phyloP scores from a whole-genome alignment of 2,797 vertebrate genomes.

The Cottoperca gobio region DNA sequence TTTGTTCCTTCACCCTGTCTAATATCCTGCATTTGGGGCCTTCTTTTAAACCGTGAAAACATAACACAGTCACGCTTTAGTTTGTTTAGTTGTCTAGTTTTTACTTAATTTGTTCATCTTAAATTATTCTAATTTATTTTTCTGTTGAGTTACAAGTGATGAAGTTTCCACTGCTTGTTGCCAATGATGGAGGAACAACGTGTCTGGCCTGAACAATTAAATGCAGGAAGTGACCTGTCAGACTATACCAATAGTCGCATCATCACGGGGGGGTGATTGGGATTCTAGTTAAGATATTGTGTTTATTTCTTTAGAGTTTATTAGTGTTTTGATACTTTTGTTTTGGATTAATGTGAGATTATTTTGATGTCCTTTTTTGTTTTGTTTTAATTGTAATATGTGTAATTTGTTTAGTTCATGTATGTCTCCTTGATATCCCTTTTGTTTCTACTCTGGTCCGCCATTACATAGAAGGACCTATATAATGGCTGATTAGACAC shows the following conservation, averaged over 20 bases:
- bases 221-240: background rate
- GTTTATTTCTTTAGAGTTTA: background rate
- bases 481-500: no score
- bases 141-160: background rate
- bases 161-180: background rate
- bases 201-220: background rate
- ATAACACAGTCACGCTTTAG: background rate
- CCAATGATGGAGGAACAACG: no score
- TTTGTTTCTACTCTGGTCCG: background rate
- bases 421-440: background rate
- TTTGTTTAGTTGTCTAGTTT: background rate
- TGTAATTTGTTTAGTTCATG: background rate
- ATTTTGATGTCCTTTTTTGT: background rate
- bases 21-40: no score
- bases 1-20: no score
- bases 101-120: background rate
- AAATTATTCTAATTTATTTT: background rate
- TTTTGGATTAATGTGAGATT: background rate
- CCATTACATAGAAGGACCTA: background rate
- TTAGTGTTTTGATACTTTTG: background rate
- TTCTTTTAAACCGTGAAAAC: no score
- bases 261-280: background rate
- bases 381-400: background rate
- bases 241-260: background rate
- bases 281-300: background rate